Conservation (phyloP, 2,113 vertebrate species). For the Gallinago paraguaiae region DNA sequence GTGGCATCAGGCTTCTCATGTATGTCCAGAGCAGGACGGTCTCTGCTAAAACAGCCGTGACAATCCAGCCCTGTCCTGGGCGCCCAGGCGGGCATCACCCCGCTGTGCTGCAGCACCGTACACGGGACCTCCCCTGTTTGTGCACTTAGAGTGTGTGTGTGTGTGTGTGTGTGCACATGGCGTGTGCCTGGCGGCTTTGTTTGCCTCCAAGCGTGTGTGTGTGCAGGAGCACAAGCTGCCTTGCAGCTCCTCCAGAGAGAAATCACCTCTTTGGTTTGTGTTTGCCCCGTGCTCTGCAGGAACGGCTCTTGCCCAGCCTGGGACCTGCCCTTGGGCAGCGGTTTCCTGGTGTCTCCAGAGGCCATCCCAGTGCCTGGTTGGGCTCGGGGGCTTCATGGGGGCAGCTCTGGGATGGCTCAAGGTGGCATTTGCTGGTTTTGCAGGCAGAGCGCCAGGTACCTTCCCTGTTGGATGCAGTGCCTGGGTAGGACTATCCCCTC, state of each 20-base stretch:
- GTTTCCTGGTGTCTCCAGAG: neutral
- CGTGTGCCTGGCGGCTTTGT: rapidly evolving
- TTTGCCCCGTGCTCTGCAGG: neutral
- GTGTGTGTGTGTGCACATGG: neutral
- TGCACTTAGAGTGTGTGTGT: neutral
- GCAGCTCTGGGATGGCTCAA: neutral
- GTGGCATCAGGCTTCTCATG: neutral
- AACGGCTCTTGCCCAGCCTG: neutral
- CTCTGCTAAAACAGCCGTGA: neutral
- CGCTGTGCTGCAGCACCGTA: neutral
- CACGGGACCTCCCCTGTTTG: neutral
- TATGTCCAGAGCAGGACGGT: neutral
- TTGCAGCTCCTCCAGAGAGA: neutral
- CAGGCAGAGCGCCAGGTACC: neutral
- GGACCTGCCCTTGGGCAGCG: neutral
- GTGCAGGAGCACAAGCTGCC: neutral
- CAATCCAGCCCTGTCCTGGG: neutral
- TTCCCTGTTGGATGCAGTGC: neutral
- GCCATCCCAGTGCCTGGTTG: neutral
- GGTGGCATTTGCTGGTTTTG: neutral
- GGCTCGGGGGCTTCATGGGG: neutral
- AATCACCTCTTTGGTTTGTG: neutral
- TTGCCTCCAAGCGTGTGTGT: neutral
- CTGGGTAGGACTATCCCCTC: constrained; percentile 60
- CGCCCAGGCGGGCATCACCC: neutral